Percentiles rank a stretch among this genome's conserved stretches.
These are phyloP conservation scores for Labia minor DNA, from an alignment of 2,888 invertebrate genomes.

Conservation along the genomic window DNA sequence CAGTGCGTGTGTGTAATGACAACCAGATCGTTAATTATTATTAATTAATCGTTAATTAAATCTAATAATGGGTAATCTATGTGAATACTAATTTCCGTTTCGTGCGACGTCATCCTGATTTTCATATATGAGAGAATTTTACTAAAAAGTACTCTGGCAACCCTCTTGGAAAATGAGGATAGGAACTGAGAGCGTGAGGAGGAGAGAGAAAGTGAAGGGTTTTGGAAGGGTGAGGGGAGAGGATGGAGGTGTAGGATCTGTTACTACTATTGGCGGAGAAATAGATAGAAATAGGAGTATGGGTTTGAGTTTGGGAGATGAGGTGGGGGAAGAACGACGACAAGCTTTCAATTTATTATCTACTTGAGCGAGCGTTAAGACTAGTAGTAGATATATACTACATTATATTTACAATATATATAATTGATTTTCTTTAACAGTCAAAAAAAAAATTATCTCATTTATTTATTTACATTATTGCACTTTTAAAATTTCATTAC, in stretches of 20 bases:
- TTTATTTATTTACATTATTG: too few species aligned
- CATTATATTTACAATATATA: too few species aligned
- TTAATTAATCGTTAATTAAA: slow-evolving; percentile 13
- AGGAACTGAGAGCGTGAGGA: too few species aligned
- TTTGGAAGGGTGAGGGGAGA: background rate
- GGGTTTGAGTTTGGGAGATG: too few species aligned
- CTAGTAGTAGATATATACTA: too few species aligned
- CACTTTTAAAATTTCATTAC: too few species aligned
- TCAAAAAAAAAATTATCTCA: too few species aligned
- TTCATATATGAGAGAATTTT: background rate
- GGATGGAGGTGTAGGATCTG: background rate
- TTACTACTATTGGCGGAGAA: background rate
- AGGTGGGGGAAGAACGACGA: too few species aligned
- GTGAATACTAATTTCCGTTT: slow-evolving; percentile 5
- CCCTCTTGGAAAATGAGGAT: too few species aligned
- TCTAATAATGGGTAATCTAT: slow-evolving; percentile 7
- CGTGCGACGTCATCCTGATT: background rate
- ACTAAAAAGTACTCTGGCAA: background rate
- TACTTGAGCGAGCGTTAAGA: too few species aligned
- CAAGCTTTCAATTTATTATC: too few species aligned
- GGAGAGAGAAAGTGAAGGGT: background rate
- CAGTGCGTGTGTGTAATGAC: slow-evolving; percentile 1
- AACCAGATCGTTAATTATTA: slow-evolving; percentile 13
- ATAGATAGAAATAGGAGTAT: background rate
- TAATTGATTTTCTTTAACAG: too few species aligned